Evolutionary conservation across 2,888 invertebrate genomes (phyloP).

Genomic region (Drosophila niveifrons): DNA sequence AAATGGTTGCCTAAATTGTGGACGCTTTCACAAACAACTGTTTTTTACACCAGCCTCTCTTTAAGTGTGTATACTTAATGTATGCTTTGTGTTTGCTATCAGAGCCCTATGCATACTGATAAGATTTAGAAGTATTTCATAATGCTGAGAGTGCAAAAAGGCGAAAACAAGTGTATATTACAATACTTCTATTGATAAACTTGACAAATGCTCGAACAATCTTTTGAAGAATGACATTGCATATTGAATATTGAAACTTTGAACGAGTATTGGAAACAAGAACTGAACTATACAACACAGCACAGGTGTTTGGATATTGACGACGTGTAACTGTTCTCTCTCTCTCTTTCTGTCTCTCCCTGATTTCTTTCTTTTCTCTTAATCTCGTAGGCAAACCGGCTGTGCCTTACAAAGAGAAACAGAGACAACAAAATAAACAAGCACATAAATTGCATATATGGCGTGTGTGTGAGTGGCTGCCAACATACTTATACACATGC

Average conservation of each 20-base stretch:
- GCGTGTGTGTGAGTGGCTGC: conserved; percentile 30
- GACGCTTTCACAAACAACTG: conserved; percentile 51
- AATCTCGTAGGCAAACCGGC: conserved; percentile 47
- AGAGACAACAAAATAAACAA: conserved; percentile 53
- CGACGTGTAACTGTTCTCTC: conserved; percentile 40
- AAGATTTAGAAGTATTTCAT: conserved; percentile 61
- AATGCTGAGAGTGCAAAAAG: conserved; percentile 27
- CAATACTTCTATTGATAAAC: conserved; percentile 36
- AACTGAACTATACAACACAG: not conserved
- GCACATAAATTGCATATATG: conserved; percentile 67
- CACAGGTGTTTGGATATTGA: conserved; percentile 17
- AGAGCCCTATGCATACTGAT: conserved; percentile 42
- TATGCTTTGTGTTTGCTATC: conserved; percentile 31
- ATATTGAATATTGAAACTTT: conserved; percentile 55
- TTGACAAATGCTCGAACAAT: conserved; percentile 58
- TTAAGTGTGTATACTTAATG: conserved; percentile 13
- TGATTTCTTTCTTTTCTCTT: conserved; percentile 16
- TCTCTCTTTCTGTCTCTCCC: conserved; percentile 19
- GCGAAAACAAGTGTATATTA: conserved; percentile 21
- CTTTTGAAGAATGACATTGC: conserved; percentile 41
- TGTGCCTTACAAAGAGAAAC: conserved; percentile 22
- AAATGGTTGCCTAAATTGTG: conserved; percentile 31
- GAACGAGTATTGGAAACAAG: conserved; percentile 28
- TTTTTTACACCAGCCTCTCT: conserved; percentile 23
- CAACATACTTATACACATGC: conserved; percentile 12